Conservation (phyloP, 2,797 vertebrate genomes). For the Kryptopterus vitreolus region DNA sequence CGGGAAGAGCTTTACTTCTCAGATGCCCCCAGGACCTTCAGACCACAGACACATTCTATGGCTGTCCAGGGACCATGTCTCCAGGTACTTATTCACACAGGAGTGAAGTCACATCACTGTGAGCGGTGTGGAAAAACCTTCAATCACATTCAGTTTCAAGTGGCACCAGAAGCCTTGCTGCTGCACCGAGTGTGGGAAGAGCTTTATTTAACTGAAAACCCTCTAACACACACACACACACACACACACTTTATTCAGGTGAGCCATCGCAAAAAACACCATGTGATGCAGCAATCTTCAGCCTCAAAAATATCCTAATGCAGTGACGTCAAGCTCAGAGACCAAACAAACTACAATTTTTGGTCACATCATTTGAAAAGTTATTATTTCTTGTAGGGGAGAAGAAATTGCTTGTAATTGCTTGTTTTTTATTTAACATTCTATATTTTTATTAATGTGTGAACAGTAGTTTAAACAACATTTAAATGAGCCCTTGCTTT, state of each 20-base stretch:
- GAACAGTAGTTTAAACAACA: too few species aligned
- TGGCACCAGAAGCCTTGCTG: too few species aligned
- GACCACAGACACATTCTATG: background rate
- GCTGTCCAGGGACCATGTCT: background rate
- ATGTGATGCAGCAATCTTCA: background rate
- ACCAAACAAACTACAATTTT: too few species aligned
- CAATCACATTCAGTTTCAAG: background rate
- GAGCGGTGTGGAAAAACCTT: background rate
- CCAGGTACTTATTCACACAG: background rate
- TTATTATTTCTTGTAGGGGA: too few species aligned
- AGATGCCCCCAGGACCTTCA: background rate
- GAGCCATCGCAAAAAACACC: background rate
- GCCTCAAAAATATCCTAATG: background rate
- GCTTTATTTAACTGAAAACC: background rate
- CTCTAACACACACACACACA: too few species aligned
- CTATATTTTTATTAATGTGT: too few species aligned
- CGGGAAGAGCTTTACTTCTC: background rate
- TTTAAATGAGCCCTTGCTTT: too few species aligned
- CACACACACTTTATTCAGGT: background rate
- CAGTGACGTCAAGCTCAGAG: background rate
- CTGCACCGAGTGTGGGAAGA: background rate
- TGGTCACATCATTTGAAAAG: too few species aligned
- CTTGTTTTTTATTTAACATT: too few species aligned
- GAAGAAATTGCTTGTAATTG: too few species aligned
- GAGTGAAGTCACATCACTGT: background rate